Evolutionary conservation across 2,888 invertebrate genomes (phyloP), one percentile per base, ranked within the genome.

Genomic region (Drosophila limbata): DNA sequence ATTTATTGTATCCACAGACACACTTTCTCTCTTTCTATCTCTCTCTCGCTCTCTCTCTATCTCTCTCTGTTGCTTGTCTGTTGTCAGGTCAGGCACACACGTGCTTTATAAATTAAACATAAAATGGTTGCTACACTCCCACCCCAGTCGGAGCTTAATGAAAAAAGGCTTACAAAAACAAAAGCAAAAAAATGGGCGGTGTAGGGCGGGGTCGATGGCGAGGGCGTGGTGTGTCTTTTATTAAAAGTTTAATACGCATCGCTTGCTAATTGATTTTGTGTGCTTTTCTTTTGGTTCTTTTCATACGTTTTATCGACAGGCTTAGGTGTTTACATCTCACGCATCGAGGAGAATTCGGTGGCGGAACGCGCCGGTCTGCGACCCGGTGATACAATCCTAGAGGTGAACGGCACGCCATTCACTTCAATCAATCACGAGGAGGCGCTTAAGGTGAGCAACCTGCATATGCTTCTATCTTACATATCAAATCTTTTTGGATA

Each of bases 331-430:
- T 97, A 97, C 94, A 97, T 98, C 93, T 97, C 97, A 90, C 94
- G 97, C 89, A 96, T 98, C 88, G 97, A 97, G 92, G 97, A 97
- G 90, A 96, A 96, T 76, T 97, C 97, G 88, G 96, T 97, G 83
- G 97, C 97, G 77, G 97, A 97, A 93, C 94, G 97, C 80, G 96
- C 96, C 73, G 97, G 97, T 76, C 94, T 98, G 78, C 95, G 97
- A 90, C 97, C 97, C 77, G 98, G 98, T 77, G 98, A 98, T 94
- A 97, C 98, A 92, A 98, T 98, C 92, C 94, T 98, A 90, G 97
- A 98, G 93, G 98, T 98, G 81, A 98, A 98, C 93, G 98, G 98
- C 73, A 97, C 96, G 71, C 98, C 97, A 77, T 98, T 98, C 93
- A 96, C 96, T 63, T 97, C 96, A 90, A 97, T 98, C 92, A 96